phyloP scores from a whole-genome alignment of 2,113 vertebrate genomes.

The Empidonax alnorum region DNA sequence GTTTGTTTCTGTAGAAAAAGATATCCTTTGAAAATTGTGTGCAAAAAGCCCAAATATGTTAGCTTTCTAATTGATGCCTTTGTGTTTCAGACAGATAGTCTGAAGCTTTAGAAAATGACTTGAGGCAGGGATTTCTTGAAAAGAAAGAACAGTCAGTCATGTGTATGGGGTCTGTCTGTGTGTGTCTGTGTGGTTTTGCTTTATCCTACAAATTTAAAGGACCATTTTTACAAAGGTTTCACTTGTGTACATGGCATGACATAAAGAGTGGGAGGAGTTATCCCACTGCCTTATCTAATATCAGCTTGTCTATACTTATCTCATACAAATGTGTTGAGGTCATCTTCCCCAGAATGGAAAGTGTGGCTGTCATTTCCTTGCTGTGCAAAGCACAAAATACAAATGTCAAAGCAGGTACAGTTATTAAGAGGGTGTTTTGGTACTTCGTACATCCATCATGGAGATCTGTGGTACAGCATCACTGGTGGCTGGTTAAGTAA shows the following conservation, averaged over 20 bases:
- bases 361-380: neutral
- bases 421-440: neutral
- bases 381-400: neutral
- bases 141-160: neutral
- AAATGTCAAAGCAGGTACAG: neutral
- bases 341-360: neutral
- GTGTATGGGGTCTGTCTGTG: neutral
- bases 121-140: neutral
- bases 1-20: neutral
- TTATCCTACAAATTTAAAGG: neutral
- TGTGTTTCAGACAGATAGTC: slow-evolving; percentile 5
- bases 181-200: neutral
- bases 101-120: neutral
- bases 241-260: neutral
- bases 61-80: neutral
- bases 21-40: neutral
- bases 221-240: neutral
- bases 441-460: rapidly evolving
- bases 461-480: neutral
- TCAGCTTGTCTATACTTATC: neutral
- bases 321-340: slow-evolving; percentile 8
- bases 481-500: neutral
- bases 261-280: slow-evolving; percentile 39
- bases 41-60: neutral
- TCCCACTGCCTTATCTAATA: slow-evolving; percentile 20